Evolutionary conservation across 1,140 invertebrate genomes (phyloP), one percentile per base, ranked within the genome.

Genomic region (Tetranychus cinnabarinus): DNA sequence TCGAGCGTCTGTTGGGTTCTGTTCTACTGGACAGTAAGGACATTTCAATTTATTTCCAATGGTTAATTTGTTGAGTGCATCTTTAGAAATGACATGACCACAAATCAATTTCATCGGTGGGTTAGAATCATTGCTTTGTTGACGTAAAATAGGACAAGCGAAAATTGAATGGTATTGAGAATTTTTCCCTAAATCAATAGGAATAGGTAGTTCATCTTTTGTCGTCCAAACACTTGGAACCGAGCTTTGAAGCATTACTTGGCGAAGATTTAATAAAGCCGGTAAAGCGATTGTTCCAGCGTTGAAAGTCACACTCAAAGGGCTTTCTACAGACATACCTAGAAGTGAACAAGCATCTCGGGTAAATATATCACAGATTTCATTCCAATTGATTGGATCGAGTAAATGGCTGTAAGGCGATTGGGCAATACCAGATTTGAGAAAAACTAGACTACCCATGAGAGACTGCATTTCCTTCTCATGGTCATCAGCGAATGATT

Each of bases 1-100:
- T 71, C 84, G 80, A 31, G 91, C 91, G 71, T 97, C 91, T 61
- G 83, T 78, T 46, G 89, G 86, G 71, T 84, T 87, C 70, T 96
- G 91, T 74, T 97, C 92, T 68, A 93, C 82, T 6, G 93, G 93
- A 69, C 93, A 97, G 72, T 97, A 97, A 1, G 92, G 92, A 72
- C 93, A 98, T 77, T 97, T 97, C 68, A 97, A 79, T 71, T 96
- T 95, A 72, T 85, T 88, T 33, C 86, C 86, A 70, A 81, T 87
- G 59, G 86, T 84, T 60, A 98, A 78, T 77, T 97, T 97, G 70
- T 86, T 86, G 46, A 98, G 78, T 56, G 95, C 95, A 76, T 98
- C 93, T 65, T 86, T 79, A 2, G 92, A 96, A 65, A 98, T 97
- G 50, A 97, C 93, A 77, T 99, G 93, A 34, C 95, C 95, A 75